Evolutionary conservation across 2,797 vertebrate genomes (phyloP).

Genomic region (Enteromius fasciolatus): DNA sequence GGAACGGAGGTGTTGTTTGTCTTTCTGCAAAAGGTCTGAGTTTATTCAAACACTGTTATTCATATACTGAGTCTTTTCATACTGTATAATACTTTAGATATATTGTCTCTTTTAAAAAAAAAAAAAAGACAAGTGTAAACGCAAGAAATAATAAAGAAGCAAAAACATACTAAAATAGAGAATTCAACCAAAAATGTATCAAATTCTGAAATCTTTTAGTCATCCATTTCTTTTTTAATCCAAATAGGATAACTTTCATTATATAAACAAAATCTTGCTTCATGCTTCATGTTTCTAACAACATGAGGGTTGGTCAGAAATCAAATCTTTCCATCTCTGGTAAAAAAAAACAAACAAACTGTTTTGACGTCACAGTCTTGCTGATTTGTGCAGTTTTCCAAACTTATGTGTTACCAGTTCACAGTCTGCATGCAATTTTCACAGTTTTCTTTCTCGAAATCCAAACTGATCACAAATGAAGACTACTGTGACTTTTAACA

Average conservation of each 20-base stretch:
- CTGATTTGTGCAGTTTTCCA: neutral
- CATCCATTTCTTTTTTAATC: neutral
- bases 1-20: neutral
- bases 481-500: too few species aligned
- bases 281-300: neutral
- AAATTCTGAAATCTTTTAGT: neutral
- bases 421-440: neutral
- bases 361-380: neutral
- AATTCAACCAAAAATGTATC: neutral
- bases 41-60: neutral
- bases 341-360: neutral
- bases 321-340: neutral
- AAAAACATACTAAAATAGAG: neutral
- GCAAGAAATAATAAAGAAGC: neutral
- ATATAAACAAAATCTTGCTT: neutral
- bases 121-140: neutral
- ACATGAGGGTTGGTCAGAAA: neutral
- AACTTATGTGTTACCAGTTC: neutral
- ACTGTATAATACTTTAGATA: neutral
- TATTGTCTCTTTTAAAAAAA: too few species aligned
- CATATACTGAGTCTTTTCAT: neutral
- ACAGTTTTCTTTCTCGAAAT: neutral
- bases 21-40: neutral
- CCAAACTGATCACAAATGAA: neutral
- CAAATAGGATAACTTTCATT: neutral